phyloP scores from a whole-genome alignment of 2,113 vertebrate species.

The Trogon surrucura region DNA sequence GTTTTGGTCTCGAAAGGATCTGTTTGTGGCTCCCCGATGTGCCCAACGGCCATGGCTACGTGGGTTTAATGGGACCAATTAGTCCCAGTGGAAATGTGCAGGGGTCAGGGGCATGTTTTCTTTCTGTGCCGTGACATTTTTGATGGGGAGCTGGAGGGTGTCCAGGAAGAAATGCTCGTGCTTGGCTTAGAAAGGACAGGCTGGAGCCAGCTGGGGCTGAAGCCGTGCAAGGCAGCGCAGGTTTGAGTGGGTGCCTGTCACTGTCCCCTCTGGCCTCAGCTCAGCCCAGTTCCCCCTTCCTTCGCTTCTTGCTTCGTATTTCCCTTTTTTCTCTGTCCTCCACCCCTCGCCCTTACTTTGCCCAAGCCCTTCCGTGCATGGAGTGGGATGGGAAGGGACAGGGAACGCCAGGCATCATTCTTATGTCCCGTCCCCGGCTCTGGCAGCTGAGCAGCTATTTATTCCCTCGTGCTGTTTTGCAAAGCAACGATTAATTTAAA shows the following conservation, averaged over 20 bases:
- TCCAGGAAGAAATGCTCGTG: not conserved
- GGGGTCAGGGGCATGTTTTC: not conserved
- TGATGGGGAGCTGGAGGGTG: conserved; percentile 9
- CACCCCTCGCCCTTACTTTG: not conserved
- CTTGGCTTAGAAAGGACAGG: not conserved
- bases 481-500: not conserved
- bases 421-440: fast-evolving
- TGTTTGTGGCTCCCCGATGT: fast-evolving
- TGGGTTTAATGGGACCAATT: conserved; percentile 16
- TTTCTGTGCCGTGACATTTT: not conserved
- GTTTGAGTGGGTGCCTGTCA: fast-evolving
- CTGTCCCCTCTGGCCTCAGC: not conserved
- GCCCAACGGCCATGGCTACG: not conserved
- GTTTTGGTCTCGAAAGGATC: not conserved
- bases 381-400: not conserved
- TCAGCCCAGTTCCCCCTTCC: not conserved
- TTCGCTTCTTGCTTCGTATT: fast-evolving
- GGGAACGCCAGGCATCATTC: not conserved
- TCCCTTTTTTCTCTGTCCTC: not conserved
- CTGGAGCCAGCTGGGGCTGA: not conserved
- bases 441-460: not conserved
- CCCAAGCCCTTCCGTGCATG: fast-evolving
- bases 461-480: not conserved
- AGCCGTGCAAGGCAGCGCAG: not conserved
- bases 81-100: not conserved